These are phyloP conservation scores for Ectemnius continuus DNA, from an alignment of 2,888 invertebrate genomes.

Conservation along the genomic window DNA sequence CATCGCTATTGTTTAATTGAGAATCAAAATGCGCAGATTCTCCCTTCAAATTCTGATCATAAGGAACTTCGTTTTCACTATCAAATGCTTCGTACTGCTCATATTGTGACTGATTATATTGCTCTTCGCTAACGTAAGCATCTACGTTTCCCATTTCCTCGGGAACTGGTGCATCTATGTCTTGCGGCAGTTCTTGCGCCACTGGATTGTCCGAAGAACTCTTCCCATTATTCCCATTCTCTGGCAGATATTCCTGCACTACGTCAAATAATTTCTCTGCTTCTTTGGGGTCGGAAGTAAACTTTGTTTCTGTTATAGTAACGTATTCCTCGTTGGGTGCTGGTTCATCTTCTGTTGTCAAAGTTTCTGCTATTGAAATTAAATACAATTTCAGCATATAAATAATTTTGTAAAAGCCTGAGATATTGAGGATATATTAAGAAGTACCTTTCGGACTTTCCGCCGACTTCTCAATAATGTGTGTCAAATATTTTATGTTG, in stretches of 20 bases:
- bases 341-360: too few species aligned
- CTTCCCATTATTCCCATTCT: too few species aligned
- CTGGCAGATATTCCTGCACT: too few species aligned
- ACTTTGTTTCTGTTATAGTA: too few species aligned
- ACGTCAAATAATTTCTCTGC: too few species aligned
- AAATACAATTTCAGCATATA: too few species aligned
- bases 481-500: constrained; percentile 85
- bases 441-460: constrained; percentile 65
- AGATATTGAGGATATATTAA: not conserved
- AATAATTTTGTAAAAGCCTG: not conserved
- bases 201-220: too few species aligned
- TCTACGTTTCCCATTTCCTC: constrained; percentile 39
- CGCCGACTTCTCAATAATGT: constrained; percentile 73
- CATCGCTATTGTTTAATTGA: constrained; percentile 1
- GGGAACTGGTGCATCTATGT: too few species aligned
- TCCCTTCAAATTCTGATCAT: not conserved
- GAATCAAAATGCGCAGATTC: constrained; percentile 20
- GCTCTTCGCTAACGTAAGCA: constrained; percentile 57
- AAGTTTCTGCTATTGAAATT: too few species aligned
- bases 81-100: constrained; percentile 50
- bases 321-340: too few species aligned
- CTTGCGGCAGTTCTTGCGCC: too few species aligned
- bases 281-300: too few species aligned
- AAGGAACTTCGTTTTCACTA: constrained; percentile 37
- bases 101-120: constrained; percentile 65